Base-by-base conservation (phyloP, 2,113 vertebrate species). In the Urocitellus parryii region DNA sequence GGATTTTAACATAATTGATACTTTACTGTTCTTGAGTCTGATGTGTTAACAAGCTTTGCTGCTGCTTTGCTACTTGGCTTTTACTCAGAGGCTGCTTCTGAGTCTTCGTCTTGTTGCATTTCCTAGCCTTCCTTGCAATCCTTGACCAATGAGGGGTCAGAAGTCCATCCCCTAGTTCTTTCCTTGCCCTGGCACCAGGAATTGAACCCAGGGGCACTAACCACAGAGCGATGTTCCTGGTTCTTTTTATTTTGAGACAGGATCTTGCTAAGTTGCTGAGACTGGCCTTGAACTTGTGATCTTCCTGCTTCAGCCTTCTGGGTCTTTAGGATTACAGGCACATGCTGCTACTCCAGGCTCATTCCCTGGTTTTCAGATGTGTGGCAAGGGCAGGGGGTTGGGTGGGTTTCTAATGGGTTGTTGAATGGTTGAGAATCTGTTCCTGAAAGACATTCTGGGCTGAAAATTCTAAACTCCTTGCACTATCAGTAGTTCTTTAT, bases 1-100 rank as follows among this genome's bases (percentile, higher is more conserved):
- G 94, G 32, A 95, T 92, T 97, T 96, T 90, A 96, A 91, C 65
- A 51, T 96, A 68, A 95, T 25, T 92, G 76, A 85, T 82, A 87
- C n/a, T 96, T 89, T 82, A 42, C 48, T 90, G 25, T 83, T 94
- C 56, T 53, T 56, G 58, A 79, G 42, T 93, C 48, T 82, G 79
- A 83, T 70, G 93, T 87, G 79, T 95, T 76, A 80, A 87, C 61
- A 93, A 37, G n/a, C 39, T 68, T 90, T 94, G 70, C 56, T 73
- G 6, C 45, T 90, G 78, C 32, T 85, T 73, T 58, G 58, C 63
- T 79, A n/a, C 27, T 93, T 78, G 45, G 48, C 39, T 87, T 91
- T 78, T 79, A 65, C 37, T 94, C 56, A 88, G 32, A 42, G 29
- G 42, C 34, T 72, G 51, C 10, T 72, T 80, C 51, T 82, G 56